Conservation (phyloP, 2,797 vertebrate species). For the Lycodopsis pacificus region DNA sequence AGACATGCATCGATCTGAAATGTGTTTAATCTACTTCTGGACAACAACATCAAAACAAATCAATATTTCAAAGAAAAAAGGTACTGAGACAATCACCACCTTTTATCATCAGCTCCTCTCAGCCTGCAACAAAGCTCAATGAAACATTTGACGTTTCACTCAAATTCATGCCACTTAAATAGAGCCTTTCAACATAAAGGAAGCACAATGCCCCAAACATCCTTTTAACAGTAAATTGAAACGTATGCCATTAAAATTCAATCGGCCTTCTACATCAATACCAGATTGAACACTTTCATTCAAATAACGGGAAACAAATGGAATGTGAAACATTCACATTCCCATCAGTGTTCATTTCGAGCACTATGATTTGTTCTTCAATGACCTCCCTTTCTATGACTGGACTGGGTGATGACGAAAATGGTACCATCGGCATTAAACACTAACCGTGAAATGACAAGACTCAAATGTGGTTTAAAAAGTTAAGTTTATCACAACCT, state of each 20-base stretch:
- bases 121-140: constrained; percentile 23
- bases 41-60: constrained; percentile 41
- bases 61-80: constrained; percentile 35
- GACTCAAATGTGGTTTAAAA: not conserved
- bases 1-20: constrained; percentile 26
- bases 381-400: not conserved
- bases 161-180: constrained; percentile 17
- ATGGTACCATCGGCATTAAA: not conserved
- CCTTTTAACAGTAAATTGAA: not conserved
- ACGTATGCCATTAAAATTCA: not conserved
- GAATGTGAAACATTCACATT: constrained; percentile 4
- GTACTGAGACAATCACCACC: constrained; percentile 18
- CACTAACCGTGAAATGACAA: not conserved
- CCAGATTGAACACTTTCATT: constrained; percentile 2
- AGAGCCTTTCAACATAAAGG: constrained; percentile 2
- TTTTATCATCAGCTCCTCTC: constrained; percentile 30
- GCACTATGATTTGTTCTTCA: not conserved
- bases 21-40: constrained; percentile 47
- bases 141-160: constrained; percentile 36
- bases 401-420: not conserved
- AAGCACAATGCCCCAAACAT: constrained; percentile 1
- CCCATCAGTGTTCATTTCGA: not conserved
- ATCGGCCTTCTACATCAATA: not conserved
- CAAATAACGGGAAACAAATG: constrained; percentile 12
- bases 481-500: not conserved